Conservation (phyloP, 2,888 invertebrate species). For the Lasioglossum malachurum region DNA sequence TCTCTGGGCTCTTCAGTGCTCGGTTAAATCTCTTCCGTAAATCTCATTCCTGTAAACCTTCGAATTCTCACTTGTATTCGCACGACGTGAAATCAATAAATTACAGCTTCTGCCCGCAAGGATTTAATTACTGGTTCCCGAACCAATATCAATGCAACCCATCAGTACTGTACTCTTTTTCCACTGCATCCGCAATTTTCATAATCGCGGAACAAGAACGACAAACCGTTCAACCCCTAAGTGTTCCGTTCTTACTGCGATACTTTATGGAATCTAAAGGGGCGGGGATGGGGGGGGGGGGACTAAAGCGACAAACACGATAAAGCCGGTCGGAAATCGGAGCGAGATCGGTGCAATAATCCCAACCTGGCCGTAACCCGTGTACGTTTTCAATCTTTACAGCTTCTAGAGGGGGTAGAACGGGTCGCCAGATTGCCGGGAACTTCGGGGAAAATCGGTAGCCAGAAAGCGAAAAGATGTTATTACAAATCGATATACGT, state of each 20-base stretch:
- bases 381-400: not conserved
- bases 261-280: not conserved
- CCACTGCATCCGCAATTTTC: not conserved
- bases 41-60: no score
- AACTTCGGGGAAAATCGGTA: not conserved
- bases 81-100: no score
- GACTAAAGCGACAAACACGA: not conserved
- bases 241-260: not conserved
- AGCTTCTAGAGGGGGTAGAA: not conserved
- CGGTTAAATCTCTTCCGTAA: no score
- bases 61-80: no score
- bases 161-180: no score
- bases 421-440: not conserved
- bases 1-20: not conserved
- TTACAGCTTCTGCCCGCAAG: no score
- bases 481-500: conserved; percentile 38
- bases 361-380: not conserved
- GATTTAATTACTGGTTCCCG: no score
- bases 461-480: not conserved
- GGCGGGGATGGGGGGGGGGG: no score
- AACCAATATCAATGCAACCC: no score
- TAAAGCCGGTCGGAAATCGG: not conserved
- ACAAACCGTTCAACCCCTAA: not conserved
- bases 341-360: not conserved
- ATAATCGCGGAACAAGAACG: not conserved